Conservation (phyloP, 1,140 invertebrate genomes). For the Dinoponera quadriceps region DNA sequence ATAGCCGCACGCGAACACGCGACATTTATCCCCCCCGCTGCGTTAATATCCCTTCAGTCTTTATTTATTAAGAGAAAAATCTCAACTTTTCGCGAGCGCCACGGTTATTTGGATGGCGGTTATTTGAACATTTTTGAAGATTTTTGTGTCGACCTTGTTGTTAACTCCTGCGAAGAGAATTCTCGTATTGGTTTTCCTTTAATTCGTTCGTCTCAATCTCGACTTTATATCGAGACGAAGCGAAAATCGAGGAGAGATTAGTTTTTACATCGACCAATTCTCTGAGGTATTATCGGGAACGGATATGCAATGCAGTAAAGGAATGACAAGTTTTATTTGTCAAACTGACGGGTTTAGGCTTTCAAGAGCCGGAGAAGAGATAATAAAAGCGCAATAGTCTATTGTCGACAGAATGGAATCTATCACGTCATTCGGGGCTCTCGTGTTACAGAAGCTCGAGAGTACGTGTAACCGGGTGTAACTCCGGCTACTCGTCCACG, state of each 20-base stretch:
- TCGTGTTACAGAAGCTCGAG: slow-evolving; percentile 37
- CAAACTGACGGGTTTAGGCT: slow-evolving; percentile 12
- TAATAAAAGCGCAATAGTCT: slow-evolving; percentile 51
- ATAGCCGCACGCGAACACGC: slow-evolving; percentile 54
- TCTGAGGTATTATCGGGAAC: slow-evolving; percentile 4
- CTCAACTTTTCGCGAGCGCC: background rate
- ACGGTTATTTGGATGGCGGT: background rate
- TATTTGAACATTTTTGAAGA: background rate
- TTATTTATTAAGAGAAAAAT: slow-evolving; percentile 52
- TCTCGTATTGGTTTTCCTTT: background rate
- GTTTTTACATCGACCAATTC: background rate
- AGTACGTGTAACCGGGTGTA: slow-evolving; percentile 54
- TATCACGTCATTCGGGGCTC: slow-evolving; percentile 54
- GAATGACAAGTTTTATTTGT: slow-evolving; percentile 6
- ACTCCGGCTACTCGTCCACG: slow-evolving; percentile 50
- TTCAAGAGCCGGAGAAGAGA: slow-evolving; percentile 24
- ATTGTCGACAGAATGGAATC: slow-evolving; percentile 54
- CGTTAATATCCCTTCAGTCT: slow-evolving; percentile 31
- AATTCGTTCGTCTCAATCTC: background rate
- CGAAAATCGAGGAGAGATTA: background rate
- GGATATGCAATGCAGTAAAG: slow-evolving; percentile 13
- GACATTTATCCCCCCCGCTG: slow-evolving; percentile 39
- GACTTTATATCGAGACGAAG: background rate
- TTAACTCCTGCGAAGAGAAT: too few species aligned
- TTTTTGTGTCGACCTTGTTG: background rate